A percentile compares a stretch with the other conserved stretches of the same genome.
Conservation (phyloP, 2,888 invertebrate genomes). For the Polietes domitor region DNA sequence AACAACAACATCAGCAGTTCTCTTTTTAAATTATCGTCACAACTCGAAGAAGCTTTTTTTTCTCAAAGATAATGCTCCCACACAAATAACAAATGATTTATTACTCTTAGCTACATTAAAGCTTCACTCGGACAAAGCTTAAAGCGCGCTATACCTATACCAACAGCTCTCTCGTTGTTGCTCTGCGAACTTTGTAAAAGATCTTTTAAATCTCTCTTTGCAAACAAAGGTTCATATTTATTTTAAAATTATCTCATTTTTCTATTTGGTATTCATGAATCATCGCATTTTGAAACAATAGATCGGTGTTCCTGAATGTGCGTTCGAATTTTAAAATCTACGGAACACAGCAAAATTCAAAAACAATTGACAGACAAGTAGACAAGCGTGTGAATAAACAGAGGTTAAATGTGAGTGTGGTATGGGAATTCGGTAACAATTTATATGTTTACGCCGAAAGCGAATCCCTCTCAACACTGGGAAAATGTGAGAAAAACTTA, state of each 20-base stretch:
- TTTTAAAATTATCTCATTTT: slow-evolving; percentile 41
- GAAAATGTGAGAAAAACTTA: too few relatives aligned
- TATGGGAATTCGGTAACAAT: not conserved
- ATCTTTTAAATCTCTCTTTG: not conserved
- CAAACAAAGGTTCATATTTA: too few relatives aligned
- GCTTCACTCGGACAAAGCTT: not conserved
- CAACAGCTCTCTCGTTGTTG: not conserved
- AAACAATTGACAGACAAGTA: slow-evolving; percentile 30
- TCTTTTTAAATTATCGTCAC: not conserved
- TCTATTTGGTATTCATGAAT: slow-evolving; percentile 62
- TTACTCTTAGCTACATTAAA: not conserved
- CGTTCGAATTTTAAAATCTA: slow-evolving; percentile 39
- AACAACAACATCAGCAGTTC: not conserved
- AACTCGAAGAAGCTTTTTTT: too few relatives aligned
- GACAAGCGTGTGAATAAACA: not conserved
- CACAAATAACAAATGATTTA: not conserved
- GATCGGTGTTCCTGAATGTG: slow-evolving; percentile 52
- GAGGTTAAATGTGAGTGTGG: not conserved
- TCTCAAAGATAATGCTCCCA: not conserved
- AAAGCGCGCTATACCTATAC: not conserved
- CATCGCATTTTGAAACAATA: slow-evolving; percentile 34
- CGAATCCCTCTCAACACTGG: too few relatives aligned
- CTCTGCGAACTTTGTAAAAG: not conserved
- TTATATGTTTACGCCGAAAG: too few relatives aligned
- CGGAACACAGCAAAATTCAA: slow-evolving; percentile 42